Percentiles rank a stretch among this genome's conserved stretches.
Evolutionary conservation across 2,888 invertebrate species (phyloP).

Genomic region (Syrista parreyssii): DNA sequence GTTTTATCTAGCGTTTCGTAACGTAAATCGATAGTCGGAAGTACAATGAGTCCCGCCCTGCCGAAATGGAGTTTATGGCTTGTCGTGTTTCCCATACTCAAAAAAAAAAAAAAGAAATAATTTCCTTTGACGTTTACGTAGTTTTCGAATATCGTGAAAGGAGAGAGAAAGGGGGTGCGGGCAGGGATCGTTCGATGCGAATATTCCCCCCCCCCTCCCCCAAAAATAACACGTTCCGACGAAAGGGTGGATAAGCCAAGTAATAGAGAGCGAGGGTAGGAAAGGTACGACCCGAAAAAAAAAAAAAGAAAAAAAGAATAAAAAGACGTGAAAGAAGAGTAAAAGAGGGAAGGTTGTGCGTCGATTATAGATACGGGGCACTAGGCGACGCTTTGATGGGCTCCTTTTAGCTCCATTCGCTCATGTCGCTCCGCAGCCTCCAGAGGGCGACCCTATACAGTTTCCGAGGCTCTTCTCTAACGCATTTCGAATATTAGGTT

Average conservation of each 20-base stretch:
- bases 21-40: neutral
- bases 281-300: neutral
- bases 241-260: neutral
- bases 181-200: neutral
- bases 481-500: conserved; percentile 48
- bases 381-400: neutral
- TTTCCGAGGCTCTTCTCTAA: conserved; percentile 27
- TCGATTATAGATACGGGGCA: conserved; percentile 33
- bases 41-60: neutral
- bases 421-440: conserved; percentile 11
- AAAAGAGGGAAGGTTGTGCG: conserved; percentile 22
- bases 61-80: neutral
- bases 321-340: conserved; percentile 15
- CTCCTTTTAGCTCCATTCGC: conserved; percentile 5
- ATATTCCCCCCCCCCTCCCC: neutral
- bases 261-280: neutral
- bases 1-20: neutral
- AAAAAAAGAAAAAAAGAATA: conserved; percentile 8
- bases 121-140: neutral
- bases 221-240: neutral
- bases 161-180: neutral
- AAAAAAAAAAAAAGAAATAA: neutral
- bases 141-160: neutral
- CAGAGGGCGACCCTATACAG: conserved; percentile 26
- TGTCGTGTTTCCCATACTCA: neutral